Evolutionary conservation across 2,888 invertebrate genomes (phyloP), one percentile per base, ranked within the genome.

Genomic region (Rotaria macrura): DNA sequence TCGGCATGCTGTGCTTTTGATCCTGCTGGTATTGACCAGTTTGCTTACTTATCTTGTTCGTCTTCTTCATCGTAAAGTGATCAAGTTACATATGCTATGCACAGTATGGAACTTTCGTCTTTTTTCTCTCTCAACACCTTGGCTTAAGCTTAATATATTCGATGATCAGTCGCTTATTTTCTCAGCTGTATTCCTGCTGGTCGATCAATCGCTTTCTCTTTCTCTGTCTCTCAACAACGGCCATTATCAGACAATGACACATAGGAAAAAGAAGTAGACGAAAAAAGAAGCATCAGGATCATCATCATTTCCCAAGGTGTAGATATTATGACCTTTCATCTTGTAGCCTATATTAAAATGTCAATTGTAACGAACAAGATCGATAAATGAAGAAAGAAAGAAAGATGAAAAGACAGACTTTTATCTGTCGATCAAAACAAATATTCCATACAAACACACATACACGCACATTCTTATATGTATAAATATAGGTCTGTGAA

Each of bases 21-120:
- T 65, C 65, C 65, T 65, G 65, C 65, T 65, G 65, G 65, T 65
- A 65, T 65, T 38, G 65, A 65, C 65, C 65, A 34, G 65, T 65
- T 65, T 65, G 65, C 65, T 65, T 65, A 65, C 65, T 65, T 65
- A 65, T 65, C 65, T 34, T 65, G 65, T 65, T 65, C 65, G 65
- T 65, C 65, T 65, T 65, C 65, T 38, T 65, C 65, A 65, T 65
- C 29, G 65, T 34, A 65, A 65, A 65, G 34, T 65, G 34, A 65
- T 65, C 65, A 65, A 65, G 65, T 65, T 65, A 65, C 65, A 65
- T 65, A 34, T 65, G 65, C 65, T 65, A 65, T 65, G 34, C 65
- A 65, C 65, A 65, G 65, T 65, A 65, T 65, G 65, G 65, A 65
- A 65, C 65, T 65, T 65, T 65, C 65, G 65, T 65, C 65, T 65